Conservation (phyloP, 1,140 invertebrate genomes). For the Drosophila nigromelanica region DNA sequence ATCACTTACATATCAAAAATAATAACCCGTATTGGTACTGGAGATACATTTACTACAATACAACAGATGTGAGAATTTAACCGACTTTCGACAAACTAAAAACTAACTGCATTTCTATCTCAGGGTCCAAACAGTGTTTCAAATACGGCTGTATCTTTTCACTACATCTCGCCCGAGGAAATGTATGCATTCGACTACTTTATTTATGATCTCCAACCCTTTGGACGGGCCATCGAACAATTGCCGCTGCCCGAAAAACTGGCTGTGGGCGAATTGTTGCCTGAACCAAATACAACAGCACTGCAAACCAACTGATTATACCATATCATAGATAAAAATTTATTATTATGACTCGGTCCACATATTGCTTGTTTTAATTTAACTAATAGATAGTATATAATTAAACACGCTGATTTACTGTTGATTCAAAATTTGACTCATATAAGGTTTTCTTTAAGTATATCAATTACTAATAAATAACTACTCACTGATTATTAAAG, state of each 20-base stretch:
- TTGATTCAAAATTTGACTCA: too few species aligned
- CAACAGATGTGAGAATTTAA: not conserved
- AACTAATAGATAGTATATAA: too few species aligned
- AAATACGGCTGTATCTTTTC: not conserved
- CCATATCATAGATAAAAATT: not conserved
- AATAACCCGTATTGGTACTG: not conserved
- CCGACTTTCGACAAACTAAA: not conserved
- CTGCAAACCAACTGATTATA: not conserved
- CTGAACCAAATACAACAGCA: not conserved
- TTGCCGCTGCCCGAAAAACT: slow-evolving; percentile 58
- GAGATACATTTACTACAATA: slow-evolving; percentile 2
- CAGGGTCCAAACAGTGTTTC: not conserved
- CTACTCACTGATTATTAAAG: too few species aligned
- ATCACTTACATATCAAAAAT: not conserved
- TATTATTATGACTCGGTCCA: too few species aligned
- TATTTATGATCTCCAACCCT: slow-evolving; percentile 97
- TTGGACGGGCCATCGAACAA: slow-evolving; percentile 85
- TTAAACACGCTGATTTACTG: too few species aligned
- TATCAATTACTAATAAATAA: too few species aligned
- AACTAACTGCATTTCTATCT: not conserved
- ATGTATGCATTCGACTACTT: slow-evolving; percentile 99
- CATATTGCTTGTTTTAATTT: too few species aligned
- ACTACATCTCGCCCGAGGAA: slow-evolving; percentile 81
- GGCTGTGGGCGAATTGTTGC: slow-evolving; percentile 1
- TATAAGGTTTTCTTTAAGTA: too few species aligned